Evolutionary conservation across 1,140 invertebrate species (phyloP).

Genomic region (Penaeus japonicus): DNA sequence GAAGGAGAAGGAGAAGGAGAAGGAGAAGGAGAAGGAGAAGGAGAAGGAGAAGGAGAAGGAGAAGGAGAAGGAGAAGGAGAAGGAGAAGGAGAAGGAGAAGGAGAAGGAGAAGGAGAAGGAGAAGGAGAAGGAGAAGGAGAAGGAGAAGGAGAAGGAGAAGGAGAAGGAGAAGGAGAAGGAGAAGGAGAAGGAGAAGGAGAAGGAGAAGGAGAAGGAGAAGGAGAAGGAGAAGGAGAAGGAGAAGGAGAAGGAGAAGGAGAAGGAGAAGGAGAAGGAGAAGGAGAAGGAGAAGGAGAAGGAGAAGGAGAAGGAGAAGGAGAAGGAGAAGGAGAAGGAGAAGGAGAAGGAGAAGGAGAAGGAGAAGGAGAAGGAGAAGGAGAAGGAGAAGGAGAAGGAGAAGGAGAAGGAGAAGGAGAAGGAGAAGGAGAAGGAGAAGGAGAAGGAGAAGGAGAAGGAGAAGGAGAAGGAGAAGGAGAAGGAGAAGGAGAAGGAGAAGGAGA

Average conservation of each 20-base stretch:
- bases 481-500: background rate
- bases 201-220: conserved; percentile 51
- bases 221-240: background rate
- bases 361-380: background rate
- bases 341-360: background rate
- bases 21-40: background rate
- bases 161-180: background rate
- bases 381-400: background rate
- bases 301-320: conserved; percentile 17
- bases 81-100: background rate
- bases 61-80: background rate
- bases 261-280: conserved; percentile 10
- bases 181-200: background rate
- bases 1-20: background rate
- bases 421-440: background rate
- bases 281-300: conserved; percentile 15
- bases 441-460: background rate
- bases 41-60: background rate
- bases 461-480: background rate
- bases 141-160: background rate
- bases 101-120: background rate
- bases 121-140: background rate
- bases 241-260: conserved; percentile 14
- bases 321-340: conserved; percentile 14
- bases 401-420: background rate